Base-by-base conservation (phyloP, 1,140 invertebrate species). In the Brachionus koreanus region DNA sequence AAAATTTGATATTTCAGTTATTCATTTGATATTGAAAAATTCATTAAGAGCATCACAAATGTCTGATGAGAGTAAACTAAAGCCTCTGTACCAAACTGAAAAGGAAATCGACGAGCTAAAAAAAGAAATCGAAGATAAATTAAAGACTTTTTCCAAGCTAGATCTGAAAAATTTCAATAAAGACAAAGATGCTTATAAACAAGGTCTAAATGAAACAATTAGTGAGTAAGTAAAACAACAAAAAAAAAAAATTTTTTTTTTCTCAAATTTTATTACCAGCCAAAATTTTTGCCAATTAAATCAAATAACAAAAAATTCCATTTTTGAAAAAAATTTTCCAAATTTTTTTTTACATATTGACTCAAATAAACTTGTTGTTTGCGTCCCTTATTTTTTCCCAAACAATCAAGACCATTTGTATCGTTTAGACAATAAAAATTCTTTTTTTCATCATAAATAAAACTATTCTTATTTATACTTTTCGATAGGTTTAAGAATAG, bases 141-240 rank as follows among this genome's bases (percentile, higher is more conserved):
- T 79, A 12, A 79, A 79, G 35, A 35, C 25, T 9, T 65, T 16
- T 25, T 57, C 35, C 5, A 79, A 79, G 57, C 13, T 79, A 25
- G 76, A 79, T 19, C 57, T 79, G 12, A 79, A 79, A 79, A 79
- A 13, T 29, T 42, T 29, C 42, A 79, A 79, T 25, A 57, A 65
- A 79, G 76, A 79, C 39, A 79, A 79, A 42, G 49, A 79, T 29
- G 76, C 49, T 19, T 79, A 79, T 13, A 79, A 79, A 19, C n/a
- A 61, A 10, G 76, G 46, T 19, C 35, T 79, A 13, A 33, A 79
- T 61, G 49, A 79, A 13, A 49, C 76, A 3, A 25, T 79, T 42
- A 79, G 57, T 37, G 10, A 29, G 76, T 79, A 79, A 79, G 76
- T 61, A 61, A 77, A 77, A 13, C 25, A 61, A 39, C 39, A 74